phyloP scores from a whole-genome alignment of 1,140 invertebrate species.

The Bombus breviceps region DNA sequence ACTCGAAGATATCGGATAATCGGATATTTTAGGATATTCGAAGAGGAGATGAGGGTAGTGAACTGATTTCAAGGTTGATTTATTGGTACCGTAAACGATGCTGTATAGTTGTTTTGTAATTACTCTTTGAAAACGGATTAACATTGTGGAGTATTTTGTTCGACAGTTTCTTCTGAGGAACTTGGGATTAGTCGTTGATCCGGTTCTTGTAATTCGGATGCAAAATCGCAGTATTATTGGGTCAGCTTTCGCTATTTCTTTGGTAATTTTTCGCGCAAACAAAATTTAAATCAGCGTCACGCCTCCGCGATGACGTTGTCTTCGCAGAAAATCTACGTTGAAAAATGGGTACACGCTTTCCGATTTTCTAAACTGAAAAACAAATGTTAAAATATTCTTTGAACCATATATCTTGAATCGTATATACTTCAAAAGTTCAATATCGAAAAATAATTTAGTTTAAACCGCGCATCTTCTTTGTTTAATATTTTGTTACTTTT shows the following conservation, averaged over 20 bases:
- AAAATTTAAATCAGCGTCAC: slow-evolving; percentile 10
- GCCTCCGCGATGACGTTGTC: not conserved
- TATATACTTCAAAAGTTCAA: not conserved
- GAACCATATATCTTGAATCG: no score
- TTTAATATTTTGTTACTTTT: no score
- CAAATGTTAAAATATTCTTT: no score
- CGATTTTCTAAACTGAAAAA: not conserved
- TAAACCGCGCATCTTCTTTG: not conserved
- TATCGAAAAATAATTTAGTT: not conserved
- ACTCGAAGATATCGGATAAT: no score
- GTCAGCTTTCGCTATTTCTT: slow-evolving; percentile 23
- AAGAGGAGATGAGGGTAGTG: not conserved
- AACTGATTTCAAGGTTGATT: not conserved
- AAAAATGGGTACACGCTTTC: not conserved
- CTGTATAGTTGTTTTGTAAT: no score
- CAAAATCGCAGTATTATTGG: not conserved
- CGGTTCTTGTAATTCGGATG: not conserved
- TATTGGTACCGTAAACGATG: no score
- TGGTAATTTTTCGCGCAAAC: slow-evolving; percentile 4
- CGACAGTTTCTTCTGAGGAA: not conserved
- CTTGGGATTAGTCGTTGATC: not conserved
- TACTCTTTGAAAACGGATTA: not conserved
- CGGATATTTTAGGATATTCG: not conserved
- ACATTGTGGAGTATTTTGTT: not conserved
- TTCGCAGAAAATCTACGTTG: not conserved